Evolutionary conservation across 2,797 vertebrate species (phyloP), one percentile per base, ranked within the genome.

Genomic region (Lutjanus campechanus): DNA sequence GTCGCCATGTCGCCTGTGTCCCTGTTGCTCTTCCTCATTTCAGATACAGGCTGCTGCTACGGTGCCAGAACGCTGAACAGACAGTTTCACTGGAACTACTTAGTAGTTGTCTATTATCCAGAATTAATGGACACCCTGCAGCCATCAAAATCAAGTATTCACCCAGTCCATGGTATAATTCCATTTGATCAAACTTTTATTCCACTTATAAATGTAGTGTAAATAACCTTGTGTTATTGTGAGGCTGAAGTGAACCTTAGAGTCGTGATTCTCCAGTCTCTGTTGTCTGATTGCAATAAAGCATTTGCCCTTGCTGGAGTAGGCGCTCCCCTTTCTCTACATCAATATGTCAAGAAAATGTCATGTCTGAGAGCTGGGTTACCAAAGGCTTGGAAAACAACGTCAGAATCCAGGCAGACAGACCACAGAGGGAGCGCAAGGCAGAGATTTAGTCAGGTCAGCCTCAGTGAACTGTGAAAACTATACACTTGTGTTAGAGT

Each of bases 271-370:
- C 66, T 81, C 76, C 68, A 7, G 49, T 80, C 79, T 82, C 69
- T 73, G 60, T 65, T 79, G 72, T 87, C 88, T 83, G 72, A 85
- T 83, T 78, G 85, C 79, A 83, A 82, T 85, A 82, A 90, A 90
- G 84, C 50, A n/a, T 83, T 75, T 91, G 89, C 85, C 91, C 91
- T 92, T 86, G 85, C 76, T 73, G 55, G 75, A 80, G 79, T 72
- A 43, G 46, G 69, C 13, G 47, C 71, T 90, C 84, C 86, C 89
- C 86, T 91, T 92, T 88, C 81, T 49, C 59, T 11, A 53, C 87
- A 95, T 95, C 95, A 76, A 95, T 95, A 93, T 88, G 92, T 94
- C 93, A 94, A 80, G 92, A 93, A 92, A 94, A 94, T 94, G 93
- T 93, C 91, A 93, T 87, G 89, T 93, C 91, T 89, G 88, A 77